phyloP scores from a whole-genome alignment of 1,140 invertebrate species.

The Meloidogyne hapla region DNA sequence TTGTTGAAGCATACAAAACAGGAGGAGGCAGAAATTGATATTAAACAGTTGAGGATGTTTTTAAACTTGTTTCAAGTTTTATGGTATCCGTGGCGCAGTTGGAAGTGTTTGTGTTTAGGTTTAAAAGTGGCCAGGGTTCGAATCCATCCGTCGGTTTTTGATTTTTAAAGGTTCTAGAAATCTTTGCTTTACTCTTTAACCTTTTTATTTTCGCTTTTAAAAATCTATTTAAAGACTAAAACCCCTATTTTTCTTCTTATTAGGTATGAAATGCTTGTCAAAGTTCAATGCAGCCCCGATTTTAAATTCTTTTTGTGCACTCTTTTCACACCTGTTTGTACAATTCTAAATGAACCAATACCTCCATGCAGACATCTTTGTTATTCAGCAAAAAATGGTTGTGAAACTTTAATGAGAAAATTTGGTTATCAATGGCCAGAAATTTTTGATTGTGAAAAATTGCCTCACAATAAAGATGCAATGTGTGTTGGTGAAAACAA shows the following conservation, averaged over 20 bases:
- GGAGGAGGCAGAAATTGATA: conserved; percentile 87
- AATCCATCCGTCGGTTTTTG: no score
- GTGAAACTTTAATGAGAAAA: conserved; percentile 84
- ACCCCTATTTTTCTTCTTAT: background rate
- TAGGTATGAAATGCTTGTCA: conserved; percentile 84
- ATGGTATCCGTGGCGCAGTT: no score
- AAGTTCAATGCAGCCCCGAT: conserved; percentile 89
- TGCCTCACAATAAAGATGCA: conserved; percentile 72
- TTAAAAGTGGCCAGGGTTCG: no score
- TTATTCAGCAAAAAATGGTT: conserved; percentile 80
- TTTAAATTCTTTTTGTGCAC: conserved; percentile 84
- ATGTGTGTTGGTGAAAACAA: conserved; percentile 81
- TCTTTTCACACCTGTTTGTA: conserved; percentile 91
- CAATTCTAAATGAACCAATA: conserved; percentile 82
- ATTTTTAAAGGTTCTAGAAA: no score
- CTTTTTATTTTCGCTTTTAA: background rate
- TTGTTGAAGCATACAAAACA: conserved; percentile 86
- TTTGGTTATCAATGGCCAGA: conserved; percentile 94
- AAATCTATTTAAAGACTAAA: background rate
- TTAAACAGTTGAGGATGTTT: conserved; percentile 72
- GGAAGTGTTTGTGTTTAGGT: no score
- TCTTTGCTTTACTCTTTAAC: no score
- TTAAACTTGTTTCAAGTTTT: no score
- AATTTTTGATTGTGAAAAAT: conserved; percentile 82
- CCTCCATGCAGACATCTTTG: conserved; percentile 87